A percentile compares a stretch with the other conserved stretches of the same genome.
These are phyloP conservation scores for Trichoplusia ni DNA, from an alignment of 1,140 invertebrate genomes.

Conservation along the genomic window DNA sequence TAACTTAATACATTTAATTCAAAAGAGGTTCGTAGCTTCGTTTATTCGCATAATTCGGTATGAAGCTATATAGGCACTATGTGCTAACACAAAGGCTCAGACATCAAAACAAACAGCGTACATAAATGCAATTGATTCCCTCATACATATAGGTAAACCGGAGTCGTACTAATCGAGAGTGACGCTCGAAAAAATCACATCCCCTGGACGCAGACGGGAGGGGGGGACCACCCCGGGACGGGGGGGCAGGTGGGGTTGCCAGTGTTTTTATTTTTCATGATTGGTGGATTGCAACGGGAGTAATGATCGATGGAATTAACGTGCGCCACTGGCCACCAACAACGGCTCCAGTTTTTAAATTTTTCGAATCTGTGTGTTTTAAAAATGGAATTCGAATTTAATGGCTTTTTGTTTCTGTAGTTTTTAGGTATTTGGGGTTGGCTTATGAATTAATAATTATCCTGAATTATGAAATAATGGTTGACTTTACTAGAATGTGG, in stretches of 20 bases:
- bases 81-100: too few relatives aligned
- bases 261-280: constrained; percentile 79
- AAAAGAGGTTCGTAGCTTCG: too few relatives aligned
- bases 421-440: too few relatives aligned
- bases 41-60: too few relatives aligned
- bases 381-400: constrained; percentile 55
- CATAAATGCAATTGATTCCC: constrained; percentile 28
- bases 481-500: too few relatives aligned
- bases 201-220: constrained; percentile 48
- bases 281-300: constrained; percentile 77
- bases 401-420: background rate
- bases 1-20: too few relatives aligned
- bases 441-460: too few relatives aligned
- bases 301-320: constrained; percentile 81
- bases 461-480: too few relatives aligned
- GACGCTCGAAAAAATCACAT: constrained; percentile 74
- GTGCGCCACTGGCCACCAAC: constrained; percentile 64
- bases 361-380: constrained; percentile 47
- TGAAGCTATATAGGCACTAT: too few relatives aligned
- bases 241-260: constrained; percentile 63
- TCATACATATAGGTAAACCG: constrained; percentile 35
- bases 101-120: background rate
- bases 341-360: constrained; percentile 34
- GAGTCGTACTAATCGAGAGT: constrained; percentile 61
- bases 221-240: constrained; percentile 26